Conservation (phyloP, 2,888 invertebrate genomes). For the Drosophila macrothrix region DNA sequence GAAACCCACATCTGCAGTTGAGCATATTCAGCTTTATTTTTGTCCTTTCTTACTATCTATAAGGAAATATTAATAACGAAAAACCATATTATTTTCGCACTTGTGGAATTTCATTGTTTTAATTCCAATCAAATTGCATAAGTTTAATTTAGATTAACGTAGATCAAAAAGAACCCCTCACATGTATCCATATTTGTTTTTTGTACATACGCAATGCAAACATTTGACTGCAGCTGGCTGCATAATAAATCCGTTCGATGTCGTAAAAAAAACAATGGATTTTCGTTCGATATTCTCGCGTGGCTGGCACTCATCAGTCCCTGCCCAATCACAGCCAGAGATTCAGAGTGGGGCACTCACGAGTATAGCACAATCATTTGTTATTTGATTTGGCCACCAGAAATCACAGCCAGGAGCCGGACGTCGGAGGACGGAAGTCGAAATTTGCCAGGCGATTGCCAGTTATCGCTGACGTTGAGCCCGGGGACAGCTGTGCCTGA, state of each 20-base stretch:
- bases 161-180: conserved; percentile 11
- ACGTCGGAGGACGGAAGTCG: conserved; percentile 46
- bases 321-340: conserved; percentile 53
- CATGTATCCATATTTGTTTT: conserved; percentile 5
- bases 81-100: neutral
- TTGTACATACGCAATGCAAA: conserved; percentile 32
- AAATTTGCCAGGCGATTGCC: conserved; percentile 59
- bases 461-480: conserved; percentile 55
- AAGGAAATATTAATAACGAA: neutral
- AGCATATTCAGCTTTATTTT: neutral
- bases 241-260: conserved; percentile 49
- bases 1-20: neutral
- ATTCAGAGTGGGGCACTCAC: conserved; percentile 17
- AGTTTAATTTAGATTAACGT: conserved; percentile 29
- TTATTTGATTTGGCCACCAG: conserved; percentile 71
- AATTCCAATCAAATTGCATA: conserved; percentile 11
- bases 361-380: conserved; percentile 64
- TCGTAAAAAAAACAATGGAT: conserved; percentile 24
- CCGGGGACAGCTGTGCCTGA: conserved; percentile 26
- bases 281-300: conserved; percentile 64
- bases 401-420: conserved; percentile 21
- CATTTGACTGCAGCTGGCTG: conserved; percentile 31
- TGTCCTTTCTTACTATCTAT: neutral
- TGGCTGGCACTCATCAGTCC: conserved; percentile 60
- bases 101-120: conserved; percentile 10